Base-by-base conservation (phyloP, 1,140 invertebrate genomes). In the Formica selysi region DNA sequence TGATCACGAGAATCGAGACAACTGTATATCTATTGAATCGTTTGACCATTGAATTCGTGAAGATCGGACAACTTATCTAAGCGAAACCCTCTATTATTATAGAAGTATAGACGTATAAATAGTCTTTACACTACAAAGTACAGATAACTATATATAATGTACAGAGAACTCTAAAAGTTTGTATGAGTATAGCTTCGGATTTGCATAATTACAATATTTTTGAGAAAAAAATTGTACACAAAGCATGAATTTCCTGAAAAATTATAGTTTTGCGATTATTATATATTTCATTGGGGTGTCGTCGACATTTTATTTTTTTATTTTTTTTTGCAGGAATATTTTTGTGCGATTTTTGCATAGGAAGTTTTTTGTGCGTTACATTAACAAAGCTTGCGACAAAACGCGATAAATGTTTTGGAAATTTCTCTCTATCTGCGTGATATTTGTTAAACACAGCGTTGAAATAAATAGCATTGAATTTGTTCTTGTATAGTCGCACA, bases 21-120 rank as follows among this genome's bases (percentile, higher is more conserved):
- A 76, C 73, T 32, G 32, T 41, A 76, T 76, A 62, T 76, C 36
- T 41, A 41, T 76, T 76, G 74, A 76, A 76, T 76, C 38, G 74
- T 13, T 76, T 57, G 36, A 16, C 22, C 41, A 26, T 51, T 76
- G 22, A 76, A 76, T 22, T 16, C 22, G 57, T 41, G 19, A 76
- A 62, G 41, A 65, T 76, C 38, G 38, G 8, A 78, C 26, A 48
- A 78, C 8, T 48, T 19, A 76, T 48, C 36, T 44, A 32, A 78
- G 38, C 4, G 26, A 62, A 61, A 61, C 3, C 2, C 1, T 32
- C 41, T 44, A 61, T 38, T 62, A 10, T 62, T 57, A 19, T 61
- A 41, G 54, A 76, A 76, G 22, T 41, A 22, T 22, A 11, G 8
- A n/a, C 10, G 59, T 38, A 57, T 59, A 19, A n/a, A 57, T 57